Base-by-base conservation (phyloP, 2,797 vertebrate genomes). In the Gephyroberyx darwinii region DNA sequence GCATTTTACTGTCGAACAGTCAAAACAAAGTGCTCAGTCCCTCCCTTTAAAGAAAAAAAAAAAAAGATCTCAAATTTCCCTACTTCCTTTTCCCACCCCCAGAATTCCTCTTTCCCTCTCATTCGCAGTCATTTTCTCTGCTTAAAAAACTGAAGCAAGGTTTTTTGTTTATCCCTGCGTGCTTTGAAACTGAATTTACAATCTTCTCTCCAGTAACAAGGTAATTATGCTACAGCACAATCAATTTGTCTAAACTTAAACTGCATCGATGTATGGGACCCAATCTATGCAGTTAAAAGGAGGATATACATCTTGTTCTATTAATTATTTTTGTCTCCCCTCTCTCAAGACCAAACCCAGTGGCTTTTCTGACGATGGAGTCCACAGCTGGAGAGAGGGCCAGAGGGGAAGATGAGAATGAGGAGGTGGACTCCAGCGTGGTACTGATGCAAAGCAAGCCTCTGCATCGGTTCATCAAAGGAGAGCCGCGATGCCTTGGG, bases 381-480 rank as follows among this genome's bases (percentile, higher is more conserved):
- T 37, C 80, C 60, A 78, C 75, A 62, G 20, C 71, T 4, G 53
- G 9, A 54, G 50, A 50, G 2, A 67, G 45, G 58, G 17, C 35
- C 1, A 22, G 68, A 57, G 65, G 30, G 30, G 47, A 8, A 10
- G 45, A n/a, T 50, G 62, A 10, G 22, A 69, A n/a, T 10, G 43
- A 47, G 13, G 59, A 71, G 48, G 4, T 12, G 1, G 54, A 76
- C 33, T 2, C 17, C 5, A 52, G 0, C 1, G 4, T 20, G 0
- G 5, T 63, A 13, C 50, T 84, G 20, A 45, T 61, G 66, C 35
- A 72, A 31, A 75, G 64, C 71, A 92, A 93, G 54, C 91, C 90
- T 43, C 80, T 92, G 41, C 88, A 93, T 62, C 88, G 90, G 48
- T 92, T 93, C 8, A 1, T 89, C 69, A 65, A 51, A 43, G 78